A percentile compares a stretch with the other conserved stretches of the same genome.
Conservation (phyloP, 2,113 vertebrate species). For the Ceyx melanurus region DNA sequence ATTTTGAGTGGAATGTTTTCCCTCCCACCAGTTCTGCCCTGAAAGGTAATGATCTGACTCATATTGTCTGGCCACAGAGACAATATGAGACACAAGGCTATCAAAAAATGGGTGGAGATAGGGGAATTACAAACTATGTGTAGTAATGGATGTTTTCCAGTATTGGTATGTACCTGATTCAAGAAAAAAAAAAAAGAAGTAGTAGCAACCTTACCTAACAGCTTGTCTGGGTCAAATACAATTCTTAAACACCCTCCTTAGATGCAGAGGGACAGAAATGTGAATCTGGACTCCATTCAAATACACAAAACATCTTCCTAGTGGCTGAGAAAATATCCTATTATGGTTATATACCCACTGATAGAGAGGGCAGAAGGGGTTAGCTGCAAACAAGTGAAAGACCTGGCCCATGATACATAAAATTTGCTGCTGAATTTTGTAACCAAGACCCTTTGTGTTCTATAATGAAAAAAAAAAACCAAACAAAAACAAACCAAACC, state of each 20-base stretch:
- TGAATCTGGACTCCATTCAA: background rate
- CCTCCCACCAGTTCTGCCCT: background rate
- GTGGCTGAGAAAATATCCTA: background rate
- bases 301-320: background rate
- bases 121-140: background rate
- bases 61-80: background rate
- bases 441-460: background rate
- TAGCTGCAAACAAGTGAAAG: background rate
- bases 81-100: background rate
- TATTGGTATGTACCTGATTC: background rate
- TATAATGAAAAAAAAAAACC: background rate
- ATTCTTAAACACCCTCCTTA: background rate
- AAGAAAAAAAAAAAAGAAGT: background rate
- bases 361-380: background rate
- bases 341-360: background rate
- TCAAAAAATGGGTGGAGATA: background rate
- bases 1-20: background rate
- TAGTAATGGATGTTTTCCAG: background rate
- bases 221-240: background rate
- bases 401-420: background rate
- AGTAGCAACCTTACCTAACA: background rate
- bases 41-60: constrained; percentile 31
- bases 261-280: background rate
- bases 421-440: background rate
- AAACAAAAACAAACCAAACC: background rate